Conservation (phyloP, 2,888 invertebrate genomes). For the Rhorus exstirpatorius region DNA sequence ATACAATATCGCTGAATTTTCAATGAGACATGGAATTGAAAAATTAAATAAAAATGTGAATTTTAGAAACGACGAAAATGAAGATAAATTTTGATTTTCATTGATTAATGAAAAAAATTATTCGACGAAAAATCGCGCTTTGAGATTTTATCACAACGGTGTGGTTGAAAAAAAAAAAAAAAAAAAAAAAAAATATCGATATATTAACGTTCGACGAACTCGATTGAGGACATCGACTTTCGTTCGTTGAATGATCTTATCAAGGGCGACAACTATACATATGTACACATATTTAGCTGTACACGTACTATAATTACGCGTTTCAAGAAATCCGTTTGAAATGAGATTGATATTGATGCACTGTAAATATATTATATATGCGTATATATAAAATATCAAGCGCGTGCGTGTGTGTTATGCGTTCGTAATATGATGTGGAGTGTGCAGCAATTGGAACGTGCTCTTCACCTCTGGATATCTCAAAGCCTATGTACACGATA, state of each 20-base stretch:
- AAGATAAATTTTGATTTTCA: not conserved
- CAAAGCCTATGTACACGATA: not conserved
- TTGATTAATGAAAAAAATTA: not conserved
- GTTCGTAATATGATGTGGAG: slow-evolving; percentile 11
- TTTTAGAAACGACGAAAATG: not conserved
- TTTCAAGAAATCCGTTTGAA: slow-evolving; percentile 55
- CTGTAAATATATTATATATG: not conserved
- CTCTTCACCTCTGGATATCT: slow-evolving; percentile 58
- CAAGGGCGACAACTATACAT: slow-evolving; percentile 63
- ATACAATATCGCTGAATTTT: too few relatives aligned
- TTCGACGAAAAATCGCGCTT: not conserved
- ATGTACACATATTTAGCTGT: not conserved
- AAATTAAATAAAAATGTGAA: not conserved
- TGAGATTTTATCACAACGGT: not conserved
- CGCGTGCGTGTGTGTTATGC: slow-evolving; percentile 10
- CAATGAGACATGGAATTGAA: too few relatives aligned
- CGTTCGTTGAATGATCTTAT: slow-evolving; percentile 56
- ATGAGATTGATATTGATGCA: slow-evolving; percentile 45
- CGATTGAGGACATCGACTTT: slow-evolving; percentile 58
- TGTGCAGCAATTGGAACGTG: slow-evolving; percentile 56
- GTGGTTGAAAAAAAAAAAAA: too few relatives aligned
- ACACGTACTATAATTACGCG: slow-evolving; percentile 55
- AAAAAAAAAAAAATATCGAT: slow-evolving; percentile 33
- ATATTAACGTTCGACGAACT: slow-evolving; percentile 55
- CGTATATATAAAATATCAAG: not conserved